phyloP scores from a whole-genome alignment of 2,797 vertebrate species.

The Phrynocephalus vlangalii region DNA sequence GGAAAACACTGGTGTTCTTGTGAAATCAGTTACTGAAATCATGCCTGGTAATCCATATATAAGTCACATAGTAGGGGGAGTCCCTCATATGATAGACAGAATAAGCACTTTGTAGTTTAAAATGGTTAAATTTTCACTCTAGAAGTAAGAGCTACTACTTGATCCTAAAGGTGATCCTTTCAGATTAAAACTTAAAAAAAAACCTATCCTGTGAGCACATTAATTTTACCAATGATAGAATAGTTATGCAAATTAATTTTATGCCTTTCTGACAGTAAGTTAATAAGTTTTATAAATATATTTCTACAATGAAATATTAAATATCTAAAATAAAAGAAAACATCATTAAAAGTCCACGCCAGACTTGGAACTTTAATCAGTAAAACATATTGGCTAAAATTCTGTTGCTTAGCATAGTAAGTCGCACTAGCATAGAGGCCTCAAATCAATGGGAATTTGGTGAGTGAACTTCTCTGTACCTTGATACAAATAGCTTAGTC shows the following conservation, averaged over 20 bases:
- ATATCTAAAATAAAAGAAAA: neutral
- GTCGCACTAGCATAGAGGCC: too few species aligned
- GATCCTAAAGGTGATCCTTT: neutral
- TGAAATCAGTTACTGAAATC: too few species aligned
- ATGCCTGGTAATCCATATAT: too few species aligned
- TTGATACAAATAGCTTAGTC: too few species aligned
- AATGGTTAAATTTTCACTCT: neutral
- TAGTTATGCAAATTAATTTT: neutral
- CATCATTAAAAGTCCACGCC: neutral
- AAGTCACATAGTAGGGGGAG: too few species aligned
- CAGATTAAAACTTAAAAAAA: neutral
- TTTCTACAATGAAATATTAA: neutral
- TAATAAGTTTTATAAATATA: neutral
- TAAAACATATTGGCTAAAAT: too few species aligned
- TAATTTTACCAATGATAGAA: neutral
- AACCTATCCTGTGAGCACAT: neutral
- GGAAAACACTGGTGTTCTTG: too few species aligned
- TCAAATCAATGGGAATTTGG: too few species aligned
- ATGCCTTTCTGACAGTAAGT: neutral
- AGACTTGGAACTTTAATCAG: neutral
- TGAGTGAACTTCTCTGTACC: too few species aligned
- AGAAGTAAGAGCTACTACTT: neutral
- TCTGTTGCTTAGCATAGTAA: too few species aligned
- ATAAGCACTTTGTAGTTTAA: neutral
- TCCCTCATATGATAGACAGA: neutral